A percentile compares a stretch with the other conserved stretches of the same genome.
Conservation (phyloP, 2,113 vertebrate genomes). For the Dendrocopos noguchii region DNA sequence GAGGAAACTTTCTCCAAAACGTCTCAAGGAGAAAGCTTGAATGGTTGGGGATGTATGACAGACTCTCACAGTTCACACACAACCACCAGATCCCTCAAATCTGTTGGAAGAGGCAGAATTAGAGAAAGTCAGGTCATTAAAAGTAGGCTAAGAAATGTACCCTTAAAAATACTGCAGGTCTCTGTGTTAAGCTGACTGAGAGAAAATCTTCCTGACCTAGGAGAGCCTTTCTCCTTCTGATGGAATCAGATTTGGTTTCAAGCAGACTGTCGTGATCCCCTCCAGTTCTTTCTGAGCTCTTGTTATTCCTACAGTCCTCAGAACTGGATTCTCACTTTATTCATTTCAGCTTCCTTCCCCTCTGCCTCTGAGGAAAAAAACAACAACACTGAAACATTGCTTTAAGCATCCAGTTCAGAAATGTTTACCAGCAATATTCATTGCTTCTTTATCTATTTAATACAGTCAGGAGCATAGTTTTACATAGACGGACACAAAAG, state of each 20-base stretch:
- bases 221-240: background rate
- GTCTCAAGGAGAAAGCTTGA: background rate
- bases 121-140: background rate
- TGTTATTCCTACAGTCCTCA: background rate
- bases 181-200: background rate
- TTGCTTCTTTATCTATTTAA: background rate
- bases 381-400: background rate
- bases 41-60: background rate
- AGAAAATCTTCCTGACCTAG: background rate
- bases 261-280: rapidly evolving
- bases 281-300: background rate
- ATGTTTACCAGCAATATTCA: background rate
- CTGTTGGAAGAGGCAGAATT: background rate
- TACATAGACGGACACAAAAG: background rate
- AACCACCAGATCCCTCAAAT: background rate
- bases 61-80: rapidly evolving
- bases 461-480: background rate
- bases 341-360: background rate
- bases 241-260: background rate
- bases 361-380: background rate
- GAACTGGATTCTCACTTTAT: background rate
- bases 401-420: background rate
- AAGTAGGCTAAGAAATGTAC: background rate
- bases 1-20: background rate
- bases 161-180: background rate